phyloP scores from a whole-genome alignment of 2,113 vertebrate species.

The Mormoops blainvillei region DNA sequence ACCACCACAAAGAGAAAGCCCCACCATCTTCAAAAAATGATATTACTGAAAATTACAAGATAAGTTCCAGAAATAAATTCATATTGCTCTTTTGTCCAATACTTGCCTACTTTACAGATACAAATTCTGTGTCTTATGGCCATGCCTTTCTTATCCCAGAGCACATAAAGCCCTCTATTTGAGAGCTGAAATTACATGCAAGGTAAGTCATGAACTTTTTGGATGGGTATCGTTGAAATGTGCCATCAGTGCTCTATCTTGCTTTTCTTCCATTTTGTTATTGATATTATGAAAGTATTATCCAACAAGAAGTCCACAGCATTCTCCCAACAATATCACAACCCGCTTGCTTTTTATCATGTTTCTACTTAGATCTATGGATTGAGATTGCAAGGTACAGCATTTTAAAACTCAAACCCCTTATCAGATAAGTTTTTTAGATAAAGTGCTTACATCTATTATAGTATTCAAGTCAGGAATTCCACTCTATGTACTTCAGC shows the following conservation, averaged over 20 bases:
- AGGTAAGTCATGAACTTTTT: background rate
- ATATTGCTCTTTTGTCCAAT: background rate
- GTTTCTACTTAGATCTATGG: background rate
- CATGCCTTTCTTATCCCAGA: background rate
- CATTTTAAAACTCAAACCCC: background rate
- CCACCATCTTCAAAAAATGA: background rate
- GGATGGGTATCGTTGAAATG: background rate
- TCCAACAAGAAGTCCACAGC: background rate
- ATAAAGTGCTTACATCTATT: background rate
- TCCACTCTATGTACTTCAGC: background rate
- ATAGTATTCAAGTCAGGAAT: background rate
- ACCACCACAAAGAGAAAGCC: background rate
- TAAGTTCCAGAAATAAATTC: background rate
- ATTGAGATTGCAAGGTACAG: background rate
- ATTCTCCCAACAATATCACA: background rate
- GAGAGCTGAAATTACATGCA: background rate
- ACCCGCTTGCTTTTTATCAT: background rate
- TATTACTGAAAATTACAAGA: background rate
- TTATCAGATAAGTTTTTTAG: background rate
- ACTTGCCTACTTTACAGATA: background rate
- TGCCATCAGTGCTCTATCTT: background rate
- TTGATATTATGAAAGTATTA: background rate
- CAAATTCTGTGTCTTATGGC: background rate
- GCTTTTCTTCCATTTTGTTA: background rate
- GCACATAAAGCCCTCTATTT: background rate